Conservation (phyloP, 2,888 invertebrate species). For the Nycteola revayana region DNA sequence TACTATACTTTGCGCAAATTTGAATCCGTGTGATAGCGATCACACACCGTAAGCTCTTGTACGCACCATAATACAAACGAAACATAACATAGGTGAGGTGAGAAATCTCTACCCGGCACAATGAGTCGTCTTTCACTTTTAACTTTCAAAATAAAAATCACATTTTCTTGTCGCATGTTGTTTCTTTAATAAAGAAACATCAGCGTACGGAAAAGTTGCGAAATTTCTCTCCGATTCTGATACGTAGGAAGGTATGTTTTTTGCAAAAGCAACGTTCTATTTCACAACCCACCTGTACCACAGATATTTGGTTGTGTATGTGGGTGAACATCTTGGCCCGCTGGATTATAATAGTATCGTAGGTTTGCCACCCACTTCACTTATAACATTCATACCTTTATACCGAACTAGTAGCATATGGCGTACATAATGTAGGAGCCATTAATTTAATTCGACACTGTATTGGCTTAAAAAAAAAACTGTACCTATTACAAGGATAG, state of each 20-base stretch:
- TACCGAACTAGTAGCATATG: too few species aligned
- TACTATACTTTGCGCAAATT: too few species aligned
- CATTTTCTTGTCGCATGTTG: conserved; percentile 15
- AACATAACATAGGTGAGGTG: conserved; percentile 8
- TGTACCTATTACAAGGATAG: too few species aligned
- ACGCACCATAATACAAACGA: conserved; percentile 3
- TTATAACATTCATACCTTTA: conserved; percentile 1
- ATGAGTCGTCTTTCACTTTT: conserved; percentile 28
- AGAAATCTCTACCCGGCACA: conserved; percentile 21
- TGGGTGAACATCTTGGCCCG: conserved; percentile 40
- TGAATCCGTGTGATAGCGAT: conserved; percentile 3
- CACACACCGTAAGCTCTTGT: neutral
- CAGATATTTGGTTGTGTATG: conserved; percentile 39
- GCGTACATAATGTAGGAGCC: too few species aligned
- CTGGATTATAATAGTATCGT: conserved; percentile 23
- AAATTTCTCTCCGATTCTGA: conserved; percentile 30
- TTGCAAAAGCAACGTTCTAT: conserved; percentile 33
- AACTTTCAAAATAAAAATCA: conserved; percentile 17
- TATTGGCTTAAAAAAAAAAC: too few species aligned
- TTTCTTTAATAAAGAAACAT: too few species aligned
- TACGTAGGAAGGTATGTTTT: conserved; percentile 25
- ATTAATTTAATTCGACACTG: too few species aligned
- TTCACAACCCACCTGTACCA: too few species aligned
- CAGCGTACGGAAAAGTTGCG: too few species aligned
- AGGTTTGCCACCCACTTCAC: conserved; percentile 22